Percentiles rank a stretch among this genome's conserved stretches.
phyloP scores from a whole-genome alignment of 2,113 vertebrate species.

The Pavo muticus region DNA sequence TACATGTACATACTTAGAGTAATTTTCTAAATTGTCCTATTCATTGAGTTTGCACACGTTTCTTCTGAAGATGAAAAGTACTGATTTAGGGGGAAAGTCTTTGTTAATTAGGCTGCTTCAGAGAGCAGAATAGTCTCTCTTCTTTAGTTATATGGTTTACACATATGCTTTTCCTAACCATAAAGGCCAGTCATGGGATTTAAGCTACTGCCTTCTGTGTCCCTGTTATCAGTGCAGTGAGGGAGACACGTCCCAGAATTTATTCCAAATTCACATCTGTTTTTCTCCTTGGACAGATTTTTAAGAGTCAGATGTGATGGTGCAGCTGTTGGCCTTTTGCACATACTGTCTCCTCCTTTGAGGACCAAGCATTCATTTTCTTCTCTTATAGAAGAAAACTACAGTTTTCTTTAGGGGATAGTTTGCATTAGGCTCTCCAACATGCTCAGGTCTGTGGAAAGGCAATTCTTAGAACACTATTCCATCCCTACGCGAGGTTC shows the following conservation, averaged over 20 bases:
- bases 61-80: background rate
- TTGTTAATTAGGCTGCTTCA: background rate
- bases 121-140: accelerated
- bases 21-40: background rate
- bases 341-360: background rate
- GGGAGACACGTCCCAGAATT: background rate
- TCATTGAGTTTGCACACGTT: background rate
- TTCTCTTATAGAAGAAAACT: background rate
- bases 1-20: background rate
- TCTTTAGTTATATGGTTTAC: background rate
- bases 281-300: slow-evolving; percentile 36
- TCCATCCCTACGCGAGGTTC: background rate
- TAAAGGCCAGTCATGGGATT: background rate
- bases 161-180: background rate
- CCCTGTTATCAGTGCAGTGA: background rate
- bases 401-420: background rate
- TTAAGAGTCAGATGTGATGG: background rate
- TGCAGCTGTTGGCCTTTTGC: slow-evolving; percentile 47
- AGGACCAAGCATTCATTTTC: background rate
- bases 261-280: slow-evolving; percentile 38
- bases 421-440: background rate
- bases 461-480: background rate
- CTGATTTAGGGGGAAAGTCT: background rate
- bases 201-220: background rate
- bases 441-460: background rate